Percentiles rank a stretch among this genome's conserved stretches.
Evolutionary conservation across 2,888 invertebrate genomes (phyloP).

Genomic region (Pseudococcus viburni): DNA sequence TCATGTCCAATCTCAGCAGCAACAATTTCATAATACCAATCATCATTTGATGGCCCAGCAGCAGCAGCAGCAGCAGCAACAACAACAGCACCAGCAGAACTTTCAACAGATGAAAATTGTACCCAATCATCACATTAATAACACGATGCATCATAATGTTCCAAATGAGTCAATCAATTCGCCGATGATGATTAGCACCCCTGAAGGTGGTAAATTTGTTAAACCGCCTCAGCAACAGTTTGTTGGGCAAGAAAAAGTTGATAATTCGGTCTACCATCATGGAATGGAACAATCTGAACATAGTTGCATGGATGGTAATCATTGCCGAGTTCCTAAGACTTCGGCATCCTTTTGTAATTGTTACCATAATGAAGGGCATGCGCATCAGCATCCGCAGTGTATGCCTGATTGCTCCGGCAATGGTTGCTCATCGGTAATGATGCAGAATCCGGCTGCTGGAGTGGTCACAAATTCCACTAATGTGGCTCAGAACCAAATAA

Average conservation of each 20-base stretch:
- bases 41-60: conserved; percentile 40
- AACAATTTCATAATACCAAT: conserved; percentile 4
- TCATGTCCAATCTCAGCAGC: conserved; percentile 3
- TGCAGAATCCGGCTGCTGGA: conserved; percentile 20
- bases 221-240: background rate
- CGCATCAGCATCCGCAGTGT: conserved; percentile 16
- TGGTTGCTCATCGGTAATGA: conserved; percentile 44
- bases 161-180: background rate
- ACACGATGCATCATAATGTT: conserved; percentile 18
- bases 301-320: conserved; percentile 7
- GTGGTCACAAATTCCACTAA: background rate
- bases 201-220: conserved; percentile 21
- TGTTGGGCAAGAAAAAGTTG: conserved; percentile 6
- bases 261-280: conserved; percentile 36
- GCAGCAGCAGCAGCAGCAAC: conserved; percentile 54
- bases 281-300: conserved; percentile 18
- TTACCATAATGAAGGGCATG: conserved; percentile 56
- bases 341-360: conserved; percentile 55
- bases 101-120: conserved; percentile 62
- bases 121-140: conserved; percentile 56
- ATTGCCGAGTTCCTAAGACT: conserved; percentile 39
- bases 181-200: background rate
- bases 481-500: conserved; percentile 27
- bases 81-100: conserved; percentile 7
- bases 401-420: conserved; percentile 38